Evolutionary conservation across 2,797 vertebrate genomes (phyloP).

Genomic region (Propithecus deckenii): DNA sequence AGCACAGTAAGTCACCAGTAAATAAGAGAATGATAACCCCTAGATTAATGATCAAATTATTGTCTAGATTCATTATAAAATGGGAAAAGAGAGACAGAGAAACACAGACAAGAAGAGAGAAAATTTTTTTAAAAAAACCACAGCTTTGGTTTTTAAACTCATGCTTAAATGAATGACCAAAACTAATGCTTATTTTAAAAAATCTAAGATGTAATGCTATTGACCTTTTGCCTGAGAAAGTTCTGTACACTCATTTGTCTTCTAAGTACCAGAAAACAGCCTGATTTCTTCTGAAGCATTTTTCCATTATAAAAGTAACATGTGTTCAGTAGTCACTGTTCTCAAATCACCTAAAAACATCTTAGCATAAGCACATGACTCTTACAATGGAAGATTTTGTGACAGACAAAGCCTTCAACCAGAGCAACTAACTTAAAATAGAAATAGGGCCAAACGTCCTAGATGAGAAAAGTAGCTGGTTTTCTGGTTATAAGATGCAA

Average conservation of each 20-base stretch:
- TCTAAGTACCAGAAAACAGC: constrained; percentile 43
- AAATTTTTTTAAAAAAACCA: not conserved
- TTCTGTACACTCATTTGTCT: constrained; percentile 27
- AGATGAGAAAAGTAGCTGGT: constrained; percentile 46
- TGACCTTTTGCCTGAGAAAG: constrained; percentile 3
- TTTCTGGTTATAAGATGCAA: constrained; percentile 47
- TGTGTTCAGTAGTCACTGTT: constrained; percentile 35
- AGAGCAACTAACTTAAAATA: constrained; percentile 46
- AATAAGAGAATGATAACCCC: not conserved
- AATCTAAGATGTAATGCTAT: not conserved
- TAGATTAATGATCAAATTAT: not conserved
- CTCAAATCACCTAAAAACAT: constrained; percentile 59
- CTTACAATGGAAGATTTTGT: constrained; percentile 53
- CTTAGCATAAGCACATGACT: constrained; percentile 44
- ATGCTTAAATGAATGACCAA: constrained; percentile 12
- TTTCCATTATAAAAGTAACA: constrained; percentile 63
- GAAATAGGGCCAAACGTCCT: constrained; percentile 51
- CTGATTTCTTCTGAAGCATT: constrained; percentile 31
- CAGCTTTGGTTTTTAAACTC: not conserved
- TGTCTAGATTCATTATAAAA: constrained; percentile 15
- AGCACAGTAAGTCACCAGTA: not conserved
- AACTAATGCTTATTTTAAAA: not conserved
- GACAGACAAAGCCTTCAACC: constrained; percentile 58
- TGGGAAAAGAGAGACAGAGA: not conserved
- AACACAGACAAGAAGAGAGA: not conserved